Conservation (phyloP, 1,140 invertebrate species). For the Zaprionus kolodkinae region DNA sequence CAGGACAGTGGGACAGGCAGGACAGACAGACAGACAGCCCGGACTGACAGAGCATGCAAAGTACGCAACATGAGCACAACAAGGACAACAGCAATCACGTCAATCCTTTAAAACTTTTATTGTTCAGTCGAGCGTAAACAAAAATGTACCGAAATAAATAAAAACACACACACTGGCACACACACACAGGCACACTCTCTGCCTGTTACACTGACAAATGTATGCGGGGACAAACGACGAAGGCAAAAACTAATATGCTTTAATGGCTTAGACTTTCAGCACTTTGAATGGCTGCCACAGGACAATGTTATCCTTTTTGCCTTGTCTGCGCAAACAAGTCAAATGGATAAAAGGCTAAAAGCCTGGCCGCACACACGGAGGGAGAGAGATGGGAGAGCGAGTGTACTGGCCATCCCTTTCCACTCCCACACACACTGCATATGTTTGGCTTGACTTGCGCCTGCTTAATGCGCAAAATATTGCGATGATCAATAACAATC, state of each 20-base stretch:
- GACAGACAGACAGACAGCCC: background rate
- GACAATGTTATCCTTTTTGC: conserved; percentile 76
- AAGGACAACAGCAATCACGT: conserved; percentile 47
- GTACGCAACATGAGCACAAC: conserved; percentile 25
- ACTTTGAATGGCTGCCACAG: conserved; percentile 73
- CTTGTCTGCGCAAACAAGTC: conserved; percentile 70
- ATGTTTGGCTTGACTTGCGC: conserved; percentile 75
- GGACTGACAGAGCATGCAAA: conserved; percentile 28
- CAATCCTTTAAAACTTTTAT: conserved; percentile 78
- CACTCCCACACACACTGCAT: conserved; percentile 48
- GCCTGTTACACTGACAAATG: conserved; percentile 13
- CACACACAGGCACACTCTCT: conserved; percentile 27
- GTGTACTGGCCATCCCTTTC: conserved; percentile 6
- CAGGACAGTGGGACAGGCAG: background rate
- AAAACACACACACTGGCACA: conserved; percentile 30
- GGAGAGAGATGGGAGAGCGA: conserved; percentile 14
- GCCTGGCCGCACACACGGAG: conserved; percentile 20
- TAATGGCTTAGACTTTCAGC: conserved; percentile 79
- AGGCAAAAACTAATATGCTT: conserved; percentile 76
- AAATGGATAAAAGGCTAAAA: conserved; percentile 65
- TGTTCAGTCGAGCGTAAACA: conserved; percentile 69
- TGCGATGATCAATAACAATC: conserved; percentile 82
- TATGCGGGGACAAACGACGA: conserved; percentile 44
- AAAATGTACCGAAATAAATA: conserved; percentile 73
- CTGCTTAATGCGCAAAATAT: conserved; percentile 81